Evolutionary conservation across 2,888 invertebrate species (phyloP), one percentile per base, ranked within the genome.

Genomic region (Acrocera orbiculus): DNA sequence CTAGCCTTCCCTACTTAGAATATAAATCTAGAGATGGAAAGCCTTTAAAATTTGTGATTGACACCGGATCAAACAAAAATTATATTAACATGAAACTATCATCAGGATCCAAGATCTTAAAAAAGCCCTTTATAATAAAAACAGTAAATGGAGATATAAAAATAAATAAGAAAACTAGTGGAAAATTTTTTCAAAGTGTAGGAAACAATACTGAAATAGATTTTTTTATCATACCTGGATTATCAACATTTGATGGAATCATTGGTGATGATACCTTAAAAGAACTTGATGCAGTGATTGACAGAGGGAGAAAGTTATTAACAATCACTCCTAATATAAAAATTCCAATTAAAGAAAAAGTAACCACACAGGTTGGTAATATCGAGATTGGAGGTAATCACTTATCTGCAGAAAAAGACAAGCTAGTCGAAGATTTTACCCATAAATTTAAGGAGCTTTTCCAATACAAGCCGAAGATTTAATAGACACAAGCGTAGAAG

Each of bases 401-500:
- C n/a, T 10, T 27, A n/a, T 14, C 9, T 5, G 6, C 20, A 17
- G 4, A 13, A 11, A 23, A 9, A 4, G 17, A 28, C 19, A 3
- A 11, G 22, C 16, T 17, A 5, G 10, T 34, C 4, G 15, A 15
- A 16, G 16, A 28, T n/a, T 6, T 26, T 19, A 14, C 27, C n/a
- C n/a, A 34, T 10, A 23, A 28, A 11, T 24, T 22, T n/a, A 16
- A 27, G 10, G 14, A 6, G 16, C 19, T 28, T 13, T 34, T 37
- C 32, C 32, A 11, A 30, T 35, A 9, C 25, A 26, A n/a, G 31
- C 34, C 10, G 13, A 27, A 11, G 37, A 37, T 17, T 15, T 34
- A 19, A 16, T 34, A 3, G 26, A 33, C 5, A 38, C 35, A 2
- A 32, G 19, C 14, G 42, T 51, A 2, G 48, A 46, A 38, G 54